Conservation (phyloP, 2,888 invertebrate genomes). For the Zygothrica quintamaculata region DNA sequence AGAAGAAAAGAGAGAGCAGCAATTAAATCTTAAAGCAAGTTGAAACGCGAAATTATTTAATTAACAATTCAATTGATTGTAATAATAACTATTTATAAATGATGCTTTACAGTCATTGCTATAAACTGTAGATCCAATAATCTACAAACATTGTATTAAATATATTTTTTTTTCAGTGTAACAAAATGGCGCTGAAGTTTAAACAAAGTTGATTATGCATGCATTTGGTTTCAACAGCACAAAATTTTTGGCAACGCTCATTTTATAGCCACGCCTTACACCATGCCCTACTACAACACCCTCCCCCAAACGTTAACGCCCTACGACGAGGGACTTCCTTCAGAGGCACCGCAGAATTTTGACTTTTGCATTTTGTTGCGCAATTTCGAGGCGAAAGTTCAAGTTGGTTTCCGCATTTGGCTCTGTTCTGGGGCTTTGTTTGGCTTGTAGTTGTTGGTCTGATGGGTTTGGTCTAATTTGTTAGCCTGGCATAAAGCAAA, state of each 20-base stretch:
- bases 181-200: conserved; percentile 71
- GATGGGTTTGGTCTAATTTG: conserved; percentile 68
- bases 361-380: conserved; percentile 80
- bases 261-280: conserved; percentile 67
- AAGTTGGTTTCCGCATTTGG: conserved; percentile 62
- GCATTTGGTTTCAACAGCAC: conserved; percentile 77
- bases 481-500: conserved; percentile 65
- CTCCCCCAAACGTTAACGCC: not conserved
- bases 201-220: conserved; percentile 81
- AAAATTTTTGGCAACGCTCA: conserved; percentile 73
- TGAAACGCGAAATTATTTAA: too few species aligned
- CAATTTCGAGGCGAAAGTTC: conserved; percentile 75
- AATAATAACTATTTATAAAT: too few species aligned
- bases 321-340: conserved; percentile 16
- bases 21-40: too few species aligned
- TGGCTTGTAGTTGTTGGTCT: conserved; percentile 28
- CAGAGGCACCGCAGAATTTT: conserved; percentile 58
- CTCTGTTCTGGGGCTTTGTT: conserved; percentile 44
- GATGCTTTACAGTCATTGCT: too few species aligned
- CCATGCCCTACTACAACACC: not conserved
- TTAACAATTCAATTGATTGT: too few species aligned
- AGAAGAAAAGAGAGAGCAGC: too few species aligned
- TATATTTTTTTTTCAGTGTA: conserved; percentile 5
- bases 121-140: too few species aligned
- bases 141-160: not conserved